A percentile compares a stretch with the other conserved stretches of the same genome.
phyloP scores from a whole-genome alignment of 2,888 invertebrate genomes.

The Cerastis leucographa region DNA sequence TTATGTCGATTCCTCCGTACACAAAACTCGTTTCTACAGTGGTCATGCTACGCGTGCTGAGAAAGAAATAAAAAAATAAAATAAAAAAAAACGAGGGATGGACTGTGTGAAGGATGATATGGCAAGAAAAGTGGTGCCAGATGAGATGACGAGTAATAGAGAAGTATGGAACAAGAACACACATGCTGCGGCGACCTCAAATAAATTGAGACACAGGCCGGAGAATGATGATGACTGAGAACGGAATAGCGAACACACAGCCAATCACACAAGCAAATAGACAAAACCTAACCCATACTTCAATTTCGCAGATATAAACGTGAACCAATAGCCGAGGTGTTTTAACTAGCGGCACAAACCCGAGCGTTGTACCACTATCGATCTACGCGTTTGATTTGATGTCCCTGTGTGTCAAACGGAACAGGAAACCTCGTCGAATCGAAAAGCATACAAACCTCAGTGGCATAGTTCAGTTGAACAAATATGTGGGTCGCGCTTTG shows the following conservation, averaged over 20 bases:
- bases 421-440: slow-evolving; percentile 1
- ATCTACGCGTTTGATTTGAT: slow-evolving; percentile 36
- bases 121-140: no score
- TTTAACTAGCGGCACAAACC: slow-evolving; percentile 8
- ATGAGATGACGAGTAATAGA: no score
- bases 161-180: no score
- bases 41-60: no score
- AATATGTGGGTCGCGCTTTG: slow-evolving; percentile 39
- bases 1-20: no score
- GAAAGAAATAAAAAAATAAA: no score
- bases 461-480: slow-evolving; percentile 17
- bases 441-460: slow-evolving; percentile 16
- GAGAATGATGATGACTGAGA: no score
- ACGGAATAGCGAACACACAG: background rate
- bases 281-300: background rate
- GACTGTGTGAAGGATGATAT: no score
- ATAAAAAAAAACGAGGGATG: no score
- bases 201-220: no score
- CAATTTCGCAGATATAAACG: background rate
- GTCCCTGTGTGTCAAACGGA: background rate
- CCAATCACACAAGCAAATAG: background rate
- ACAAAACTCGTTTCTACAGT: no score
- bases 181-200: no score
- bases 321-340: slow-evolving; percentile 1
- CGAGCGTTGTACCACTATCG: slow-evolving; percentile 5